A percentile compares a stretch with the other conserved stretches of the same genome.
Evolutionary conservation across 2,797 vertebrate genomes (phyloP).

Genomic region (Myotis findleyi): DNA sequence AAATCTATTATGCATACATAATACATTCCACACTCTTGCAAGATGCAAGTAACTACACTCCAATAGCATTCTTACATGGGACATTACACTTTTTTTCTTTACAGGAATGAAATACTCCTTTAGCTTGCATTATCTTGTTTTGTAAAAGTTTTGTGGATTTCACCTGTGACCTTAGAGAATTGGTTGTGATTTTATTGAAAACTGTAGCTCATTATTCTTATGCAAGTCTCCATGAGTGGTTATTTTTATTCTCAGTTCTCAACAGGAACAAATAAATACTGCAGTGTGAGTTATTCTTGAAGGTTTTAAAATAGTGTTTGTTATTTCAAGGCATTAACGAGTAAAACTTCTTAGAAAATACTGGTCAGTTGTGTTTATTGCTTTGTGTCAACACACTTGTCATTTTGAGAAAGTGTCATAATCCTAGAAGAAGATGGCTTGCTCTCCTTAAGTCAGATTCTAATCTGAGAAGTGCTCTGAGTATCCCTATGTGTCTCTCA

Average conservation of each 20-base stretch:
- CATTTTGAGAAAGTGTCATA: conserved; percentile 80
- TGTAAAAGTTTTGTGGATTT: conserved; percentile 70
- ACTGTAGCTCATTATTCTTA: conserved; percentile 78
- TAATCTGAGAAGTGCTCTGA: conserved; percentile 65
- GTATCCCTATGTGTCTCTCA: not conserved
- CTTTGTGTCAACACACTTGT: conserved; percentile 79
- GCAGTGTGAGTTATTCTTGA: conserved; percentile 87
- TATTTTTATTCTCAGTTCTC: conserved; percentile 86
- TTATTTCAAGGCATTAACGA: conserved; percentile 86
- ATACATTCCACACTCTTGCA: conserved; percentile 29
- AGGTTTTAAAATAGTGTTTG: conserved; percentile 85
- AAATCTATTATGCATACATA: conserved; percentile 59
- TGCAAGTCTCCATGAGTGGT: conserved; percentile 83
- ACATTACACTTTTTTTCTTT: conserved; percentile 28
- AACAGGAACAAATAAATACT: conserved; percentile 87
- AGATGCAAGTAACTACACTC: conserved; percentile 1
- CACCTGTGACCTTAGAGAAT: conserved; percentile 79
- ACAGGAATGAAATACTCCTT: not conserved
- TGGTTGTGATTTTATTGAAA: conserved; percentile 82
- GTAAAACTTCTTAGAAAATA: conserved; percentile 85
- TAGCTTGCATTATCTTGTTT: conserved; percentile 71
- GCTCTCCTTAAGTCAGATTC: conserved; percentile 66
- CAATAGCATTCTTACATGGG: conserved; percentile 40
- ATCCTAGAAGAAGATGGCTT: conserved; percentile 71
- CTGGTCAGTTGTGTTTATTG: conserved; percentile 85